Evolutionary conservation across 2,797 vertebrate species (phyloP).

Genomic region (Argya squamiceps): DNA sequence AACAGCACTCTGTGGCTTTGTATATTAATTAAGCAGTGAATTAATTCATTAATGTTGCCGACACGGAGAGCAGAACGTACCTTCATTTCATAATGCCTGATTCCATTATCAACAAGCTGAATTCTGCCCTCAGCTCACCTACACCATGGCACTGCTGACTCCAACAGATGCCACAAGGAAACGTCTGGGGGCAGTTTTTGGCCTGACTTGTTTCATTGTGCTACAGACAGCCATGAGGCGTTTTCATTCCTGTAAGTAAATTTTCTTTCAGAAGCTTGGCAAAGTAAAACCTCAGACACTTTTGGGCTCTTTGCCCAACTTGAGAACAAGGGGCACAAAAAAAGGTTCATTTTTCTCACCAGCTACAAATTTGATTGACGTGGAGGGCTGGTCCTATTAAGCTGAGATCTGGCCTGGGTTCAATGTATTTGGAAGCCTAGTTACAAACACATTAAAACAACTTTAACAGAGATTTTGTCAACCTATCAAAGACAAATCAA

Average conservation of each 20-base stretch:
- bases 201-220: neutral
- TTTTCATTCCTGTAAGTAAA: slow-evolving; percentile 14
- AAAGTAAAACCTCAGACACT: slow-evolving; percentile 41
- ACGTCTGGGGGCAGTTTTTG: neutral
- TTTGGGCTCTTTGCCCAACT: slow-evolving; percentile 56
- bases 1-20: slow-evolving; percentile 5
- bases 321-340: slow-evolving; percentile 62
- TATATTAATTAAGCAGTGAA: slow-evolving; percentile 46
- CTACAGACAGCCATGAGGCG: neutral
- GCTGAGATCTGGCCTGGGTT: slow-evolving; percentile 57
- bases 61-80: neutral
- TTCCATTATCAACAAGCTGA: slow-evolving; percentile 11
- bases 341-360: slow-evolving; percentile 59
- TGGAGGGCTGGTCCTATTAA: slow-evolving; percentile 30
- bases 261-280: slow-evolving; percentile 31
- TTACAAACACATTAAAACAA: slow-evolving; percentile 67
- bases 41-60: slow-evolving; percentile 30
- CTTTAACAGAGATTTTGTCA: slow-evolving; percentile 69
- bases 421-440: slow-evolving; percentile 61
- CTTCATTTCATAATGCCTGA: slow-evolving; percentile 3
- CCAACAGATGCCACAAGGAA: neutral
- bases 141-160: neutral
- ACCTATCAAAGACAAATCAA: slow-evolving; percentile 67
- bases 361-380: slow-evolving; percentile 46
- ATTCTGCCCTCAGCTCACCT: neutral